Evolutionary conservation across 2,888 invertebrate species (phyloP), one percentile per base, ranked within the genome.

Genomic region (Eilema griseolum): DNA sequence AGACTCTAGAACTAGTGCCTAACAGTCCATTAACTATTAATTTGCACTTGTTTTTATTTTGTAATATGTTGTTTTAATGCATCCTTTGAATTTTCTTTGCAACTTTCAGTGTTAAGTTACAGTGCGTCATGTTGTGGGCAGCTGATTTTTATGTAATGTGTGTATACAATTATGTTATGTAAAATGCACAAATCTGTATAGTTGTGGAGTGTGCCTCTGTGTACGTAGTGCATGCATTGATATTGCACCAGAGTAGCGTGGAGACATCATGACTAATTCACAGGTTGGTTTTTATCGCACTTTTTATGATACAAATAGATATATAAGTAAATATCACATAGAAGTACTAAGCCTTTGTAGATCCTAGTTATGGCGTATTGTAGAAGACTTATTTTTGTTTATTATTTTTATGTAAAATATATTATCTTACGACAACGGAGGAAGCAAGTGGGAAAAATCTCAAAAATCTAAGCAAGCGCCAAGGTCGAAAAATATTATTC

Each of bases 241-340:
- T 90, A 87, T 91, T 85, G 92, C 94, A 94, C 93, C 89, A 76
- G 86, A 87, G 82, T 92, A 91, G 88, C 83, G 80, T 79, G 90
- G 87, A 88, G 89, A 86, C 92, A 92, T 88, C 89, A 96, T 96
- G 96, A 96, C 96, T 87, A 96, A 96, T 93, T 96, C 96, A 87
- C 96, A 96, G 96, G 96, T 96, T 95, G 88, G 84, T 84, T 84
- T 88, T 90, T 86, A 86, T 87, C 83, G 82, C 81, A 84, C 86
- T 81, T 77, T 85, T 72, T 62, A 71, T 74, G 2, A 57, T 52
- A 28, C 20, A 26, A 2, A 24, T 24, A 59, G 3, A 24, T 26
- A 14, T 14, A 26, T 5, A 41, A 11, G 12, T 23, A 33, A 33
- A 23, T 33, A 33, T n/a, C 61, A 41, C n/a, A 46, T 20, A 16